Conservation (phyloP, 2,113 vertebrate genomes). For the Dolichotis patagonum region DNA sequence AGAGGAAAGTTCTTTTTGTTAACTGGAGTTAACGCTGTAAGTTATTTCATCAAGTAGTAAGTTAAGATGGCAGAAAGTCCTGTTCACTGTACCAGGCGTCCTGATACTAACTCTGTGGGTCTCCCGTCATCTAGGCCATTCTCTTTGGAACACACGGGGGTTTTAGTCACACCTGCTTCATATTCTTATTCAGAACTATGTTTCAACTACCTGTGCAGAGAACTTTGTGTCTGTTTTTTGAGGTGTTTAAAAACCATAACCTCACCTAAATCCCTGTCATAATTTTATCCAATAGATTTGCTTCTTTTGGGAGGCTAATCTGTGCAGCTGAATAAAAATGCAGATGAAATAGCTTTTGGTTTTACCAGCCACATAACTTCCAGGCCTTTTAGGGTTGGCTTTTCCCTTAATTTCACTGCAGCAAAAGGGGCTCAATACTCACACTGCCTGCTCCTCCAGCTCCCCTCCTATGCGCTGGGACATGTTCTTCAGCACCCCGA, state of each 20-base stretch:
- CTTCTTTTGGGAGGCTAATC: neutral
- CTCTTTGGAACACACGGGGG: neutral
- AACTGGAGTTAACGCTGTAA: neutral
- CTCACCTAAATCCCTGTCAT: slow-evolving; percentile 12
- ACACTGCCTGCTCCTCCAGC: slow-evolving; percentile 98
- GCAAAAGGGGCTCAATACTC: slow-evolving; percentile 76
- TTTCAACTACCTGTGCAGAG: neutral
- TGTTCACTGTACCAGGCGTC: neutral
- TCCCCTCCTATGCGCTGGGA: slow-evolving; percentile 97
- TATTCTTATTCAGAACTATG: neutral
- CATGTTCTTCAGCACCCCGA: slow-evolving; percentile 99
- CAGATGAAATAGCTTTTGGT: neutral
- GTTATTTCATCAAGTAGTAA: neutral
- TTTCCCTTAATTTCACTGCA: neutral
- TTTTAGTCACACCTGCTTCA: neutral
- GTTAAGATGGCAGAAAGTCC: slow-evolving; percentile 4
- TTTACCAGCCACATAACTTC: neutral
- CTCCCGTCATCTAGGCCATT: neutral
- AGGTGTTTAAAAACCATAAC: neutral
- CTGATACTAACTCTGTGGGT: neutral
- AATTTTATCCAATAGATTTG: slow-evolving; percentile 24
- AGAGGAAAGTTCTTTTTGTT: slow-evolving; percentile 21
- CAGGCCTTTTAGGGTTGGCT: neutral
- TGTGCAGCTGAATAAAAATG: neutral
- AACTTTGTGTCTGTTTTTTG: neutral